Evolutionary conservation across 2,113 vertebrate species (phyloP).

Genomic region (Xiphophorus maculatus): DNA sequence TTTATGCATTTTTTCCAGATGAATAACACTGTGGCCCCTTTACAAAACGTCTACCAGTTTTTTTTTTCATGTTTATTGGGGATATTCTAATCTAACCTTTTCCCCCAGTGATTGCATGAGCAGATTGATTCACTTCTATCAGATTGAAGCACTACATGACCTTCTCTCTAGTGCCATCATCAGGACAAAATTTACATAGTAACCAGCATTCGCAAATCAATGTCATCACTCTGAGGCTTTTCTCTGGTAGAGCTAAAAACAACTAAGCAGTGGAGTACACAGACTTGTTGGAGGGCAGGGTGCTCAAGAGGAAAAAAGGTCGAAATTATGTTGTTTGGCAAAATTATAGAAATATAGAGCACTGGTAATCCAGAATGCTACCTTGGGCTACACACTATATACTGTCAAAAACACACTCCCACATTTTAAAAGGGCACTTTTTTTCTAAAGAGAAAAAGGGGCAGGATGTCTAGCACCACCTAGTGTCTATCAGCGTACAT

Average conservation of each 20-base stretch:
- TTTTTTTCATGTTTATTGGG: conserved; percentile 6
- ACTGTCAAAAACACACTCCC: no score
- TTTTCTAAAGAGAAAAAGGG: no score
- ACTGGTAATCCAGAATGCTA: no score
- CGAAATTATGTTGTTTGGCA: no score
- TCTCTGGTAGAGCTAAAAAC: neutral
- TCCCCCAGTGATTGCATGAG: neutral
- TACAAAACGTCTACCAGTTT: neutral
- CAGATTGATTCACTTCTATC: neutral
- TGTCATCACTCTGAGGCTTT: neutral
- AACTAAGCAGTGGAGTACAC: neutral
- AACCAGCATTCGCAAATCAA: neutral
- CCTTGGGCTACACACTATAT: no score
- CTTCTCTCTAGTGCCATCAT: conserved; percentile 5
- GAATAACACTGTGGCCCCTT: conserved; percentile 1
- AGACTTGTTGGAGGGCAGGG: no score
- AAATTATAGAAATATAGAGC: no score
- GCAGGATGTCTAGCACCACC: no score
- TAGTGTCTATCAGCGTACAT: no score
- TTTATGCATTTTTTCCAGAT: conserved; percentile 28
- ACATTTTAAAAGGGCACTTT: no score
- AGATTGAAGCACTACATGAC: neutral
- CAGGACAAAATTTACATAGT: neutral
- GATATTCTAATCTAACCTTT: conserved; percentile 1
- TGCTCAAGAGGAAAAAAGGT: no score